phyloP scores from a whole-genome alignment of 2,888 invertebrate genomes.

The Drosophila meridionalis region DNA sequence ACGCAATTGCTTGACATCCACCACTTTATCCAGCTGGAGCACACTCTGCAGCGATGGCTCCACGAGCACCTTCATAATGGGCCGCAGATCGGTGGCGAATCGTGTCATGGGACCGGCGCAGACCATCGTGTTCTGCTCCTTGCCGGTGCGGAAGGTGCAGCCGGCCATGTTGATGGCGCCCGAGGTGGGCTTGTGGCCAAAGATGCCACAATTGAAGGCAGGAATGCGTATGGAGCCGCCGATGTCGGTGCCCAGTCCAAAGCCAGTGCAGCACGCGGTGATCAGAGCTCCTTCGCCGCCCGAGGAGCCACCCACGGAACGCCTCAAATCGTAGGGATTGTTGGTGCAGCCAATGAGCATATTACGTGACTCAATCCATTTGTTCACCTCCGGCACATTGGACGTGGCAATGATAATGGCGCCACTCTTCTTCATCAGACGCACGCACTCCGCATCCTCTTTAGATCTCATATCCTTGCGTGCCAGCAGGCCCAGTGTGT shows the following conservation, averaged over 20 bases:
- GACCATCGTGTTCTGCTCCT: slow-evolving; percentile 91
- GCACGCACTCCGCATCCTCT: slow-evolving; percentile 92
- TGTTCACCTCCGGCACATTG: slow-evolving; percentile 97
- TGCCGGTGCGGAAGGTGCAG: slow-evolving; percentile 89
- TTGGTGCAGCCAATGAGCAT: slow-evolving; percentile 94
- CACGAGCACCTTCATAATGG: slow-evolving; percentile 88
- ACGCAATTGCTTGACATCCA: slow-evolving; percentile 89
- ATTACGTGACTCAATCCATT: slow-evolving; percentile 96
- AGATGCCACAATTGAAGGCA: slow-evolving; percentile 93
- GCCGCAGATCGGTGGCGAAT: slow-evolving; percentile 91
- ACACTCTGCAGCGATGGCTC: slow-evolving; percentile 86
- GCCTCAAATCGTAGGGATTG: slow-evolving; percentile 95
- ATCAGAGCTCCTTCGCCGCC: slow-evolving; percentile 93
- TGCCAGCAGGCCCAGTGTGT: slow-evolving; percentile 88
- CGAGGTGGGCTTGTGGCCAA: slow-evolving; percentile 92
- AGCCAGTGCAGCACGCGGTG: slow-evolving; percentile 91
- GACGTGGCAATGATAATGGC: slow-evolving; percentile 94
- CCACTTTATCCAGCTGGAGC: slow-evolving; percentile 87
- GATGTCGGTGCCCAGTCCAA: slow-evolving; percentile 96
- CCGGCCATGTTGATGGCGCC: slow-evolving; percentile 87
- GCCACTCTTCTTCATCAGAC: slow-evolving; percentile 90
- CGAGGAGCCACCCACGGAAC: slow-evolving; percentile 96
- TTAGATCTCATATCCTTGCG: slow-evolving; percentile 88
- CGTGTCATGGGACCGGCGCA: slow-evolving; percentile 93
- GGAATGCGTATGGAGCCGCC: slow-evolving; percentile 98